Percentiles rank a stretch among this genome's conserved stretches.
Conservation (phyloP, 2,888 invertebrate genomes). For the Axea sp. region DNA sequence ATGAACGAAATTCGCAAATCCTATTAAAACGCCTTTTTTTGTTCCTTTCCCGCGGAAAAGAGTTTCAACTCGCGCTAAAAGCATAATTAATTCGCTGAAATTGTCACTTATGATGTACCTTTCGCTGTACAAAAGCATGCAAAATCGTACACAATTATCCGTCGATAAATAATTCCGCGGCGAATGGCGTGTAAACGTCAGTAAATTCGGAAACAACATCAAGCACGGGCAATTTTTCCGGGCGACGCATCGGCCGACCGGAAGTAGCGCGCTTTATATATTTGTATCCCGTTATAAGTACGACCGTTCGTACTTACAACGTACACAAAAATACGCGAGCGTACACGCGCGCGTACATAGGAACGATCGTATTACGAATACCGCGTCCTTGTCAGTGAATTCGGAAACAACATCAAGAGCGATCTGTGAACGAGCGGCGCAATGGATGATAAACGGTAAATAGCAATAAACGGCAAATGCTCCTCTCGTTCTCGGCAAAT, state of each 20-base stretch:
- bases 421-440: slow-evolving; percentile 60
- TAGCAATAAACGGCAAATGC: slow-evolving; percentile 66
- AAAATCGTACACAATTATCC: slow-evolving; percentile 53
- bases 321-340: not conserved
- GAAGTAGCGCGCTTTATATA: slow-evolving; percentile 34
- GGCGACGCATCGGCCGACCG: slow-evolving; percentile 22
- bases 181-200: slow-evolving; percentile 57
- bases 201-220: slow-evolving; percentile 57
- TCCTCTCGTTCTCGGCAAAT: slow-evolving; percentile 66
- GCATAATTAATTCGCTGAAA: slow-evolving; percentile 22
- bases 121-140: not conserved
- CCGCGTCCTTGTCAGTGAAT: slow-evolving; percentile 62
- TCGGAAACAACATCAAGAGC: slow-evolving; percentile 65
- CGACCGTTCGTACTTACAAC: not conserved
- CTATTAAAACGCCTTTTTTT: too few relatives aligned
- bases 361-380: slow-evolving; percentile 51
- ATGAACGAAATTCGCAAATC: too few relatives aligned
- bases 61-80: not conserved
- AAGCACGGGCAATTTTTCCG: slow-evolving; percentile 48
- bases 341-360: slow-evolving; percentile 1
- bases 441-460: slow-evolving; percentile 66
- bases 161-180: slow-evolving; percentile 47
- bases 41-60: not conserved
- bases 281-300: slow-evolving; percentile 20
- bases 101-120: slow-evolving; percentile 15